Percentiles rank a stretch among this genome's conserved stretches.
These are phyloP conservation scores for Corythoichthys haematopterus DNA, from an alignment of 2,113 vertebrate genomes.

Conservation along the genomic window DNA sequence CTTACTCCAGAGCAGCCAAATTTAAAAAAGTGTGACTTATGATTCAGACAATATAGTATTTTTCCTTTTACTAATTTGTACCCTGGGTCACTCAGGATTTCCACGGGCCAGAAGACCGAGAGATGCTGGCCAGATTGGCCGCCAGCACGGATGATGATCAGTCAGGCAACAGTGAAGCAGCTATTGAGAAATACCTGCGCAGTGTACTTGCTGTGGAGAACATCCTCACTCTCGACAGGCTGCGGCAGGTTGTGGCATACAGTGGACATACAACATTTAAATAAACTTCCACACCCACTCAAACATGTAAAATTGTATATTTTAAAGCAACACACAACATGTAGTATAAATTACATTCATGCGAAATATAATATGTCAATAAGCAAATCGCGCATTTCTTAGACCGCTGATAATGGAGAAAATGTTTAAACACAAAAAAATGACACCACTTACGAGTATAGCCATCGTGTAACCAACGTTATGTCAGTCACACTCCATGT, in stretches of 20 bases:
- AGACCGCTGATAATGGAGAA: no score
- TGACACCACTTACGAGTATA: no score
- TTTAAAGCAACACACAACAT: no score
- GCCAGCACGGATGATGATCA: slow-evolving; percentile 81
- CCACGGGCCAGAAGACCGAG: slow-evolving; percentile 87
- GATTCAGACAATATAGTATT: background rate
- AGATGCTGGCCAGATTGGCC: slow-evolving; percentile 87
- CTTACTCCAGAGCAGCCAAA: no score
- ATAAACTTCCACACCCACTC: background rate
- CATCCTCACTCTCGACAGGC: slow-evolving; percentile 89
- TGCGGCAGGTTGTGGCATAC: slow-evolving; percentile 80
- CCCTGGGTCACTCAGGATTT: slow-evolving; percentile 75
- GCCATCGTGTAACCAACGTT: no score
- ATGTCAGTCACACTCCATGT: no score
- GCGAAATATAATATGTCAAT: no score
- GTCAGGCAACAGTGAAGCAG: slow-evolving; percentile 84
- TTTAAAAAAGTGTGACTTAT: no score
- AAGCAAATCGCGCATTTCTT: no score
- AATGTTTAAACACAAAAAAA: no score
- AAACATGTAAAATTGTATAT: background rate
- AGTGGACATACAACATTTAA: background rate
- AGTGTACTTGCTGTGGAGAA: slow-evolving; percentile 94
- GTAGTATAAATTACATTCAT: no score
- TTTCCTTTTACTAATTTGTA: background rate
- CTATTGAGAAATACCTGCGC: slow-evolving; percentile 92